Conservation (phyloP, 2,113 vertebrate species). For the Epinephelus moara region DNA sequence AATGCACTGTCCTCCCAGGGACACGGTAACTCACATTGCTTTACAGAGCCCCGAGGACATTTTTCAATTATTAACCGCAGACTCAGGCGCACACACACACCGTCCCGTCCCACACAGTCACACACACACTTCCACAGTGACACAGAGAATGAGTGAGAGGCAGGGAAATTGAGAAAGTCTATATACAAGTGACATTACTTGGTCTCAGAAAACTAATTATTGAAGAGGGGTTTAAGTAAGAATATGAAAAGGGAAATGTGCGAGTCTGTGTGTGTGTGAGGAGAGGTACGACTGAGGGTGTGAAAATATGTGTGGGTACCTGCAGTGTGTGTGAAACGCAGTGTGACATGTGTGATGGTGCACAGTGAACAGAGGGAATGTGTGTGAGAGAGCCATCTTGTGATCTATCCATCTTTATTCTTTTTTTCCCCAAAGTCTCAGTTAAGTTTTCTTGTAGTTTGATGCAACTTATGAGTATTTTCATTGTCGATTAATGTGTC, state of each 20-base stretch:
- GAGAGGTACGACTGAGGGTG: not conserved
- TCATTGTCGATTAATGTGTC: too few relatives aligned
- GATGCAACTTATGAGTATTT: too few relatives aligned
- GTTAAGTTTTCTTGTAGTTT: too few relatives aligned
- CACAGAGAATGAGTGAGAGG: constrained; percentile 7
- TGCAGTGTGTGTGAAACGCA: constrained; percentile 6
- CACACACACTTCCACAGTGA: constrained; percentile 13
- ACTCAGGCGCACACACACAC: not conserved
- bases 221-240: not conserved
- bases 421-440: not conserved
- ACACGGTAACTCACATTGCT: constrained; percentile 34
- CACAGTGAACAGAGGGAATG: not conserved
- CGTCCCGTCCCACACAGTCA: not conserved
- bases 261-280: not conserved
- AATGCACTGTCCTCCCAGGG: constrained; percentile 28
- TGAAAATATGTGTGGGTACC: not conserved
- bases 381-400: not conserved
- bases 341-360: not conserved
- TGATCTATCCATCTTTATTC: not conserved
- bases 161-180: not conserved
- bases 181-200: constrained; percentile 12
- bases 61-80: constrained; percentile 62
- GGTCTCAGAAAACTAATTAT: not conserved
- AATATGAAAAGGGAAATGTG: not conserved
- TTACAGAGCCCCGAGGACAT: constrained; percentile 47